Evolutionary conservation across 2,797 vertebrate genomes (phyloP), one percentile per base, ranked within the genome.

Genomic region (Podarcis lilfordi): DNA sequence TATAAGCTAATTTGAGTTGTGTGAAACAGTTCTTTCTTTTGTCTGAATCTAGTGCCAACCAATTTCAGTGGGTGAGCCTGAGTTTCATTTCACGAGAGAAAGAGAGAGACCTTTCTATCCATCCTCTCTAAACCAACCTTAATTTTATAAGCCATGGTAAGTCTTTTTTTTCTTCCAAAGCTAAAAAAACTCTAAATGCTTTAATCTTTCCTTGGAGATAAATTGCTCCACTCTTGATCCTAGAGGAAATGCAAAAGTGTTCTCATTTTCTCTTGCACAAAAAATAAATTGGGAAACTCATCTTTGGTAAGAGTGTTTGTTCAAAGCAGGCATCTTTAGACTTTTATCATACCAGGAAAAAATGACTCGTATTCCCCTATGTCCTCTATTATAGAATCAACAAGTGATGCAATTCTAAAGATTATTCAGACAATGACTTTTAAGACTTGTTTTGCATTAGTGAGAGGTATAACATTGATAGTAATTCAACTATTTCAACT

Each of bases 341-440:
- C 0, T 19, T 11, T n/a, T 80, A 85, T n/a, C 43, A 50, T 32
- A 66, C 17, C 66, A 74, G 81, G 85, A 45, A 87, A 90, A 86
- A 80, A 64, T 29, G 35, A 0, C 1, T 0, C 82, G 64, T 87
- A 92, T 25, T 76, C 8, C 25, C 43, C 75, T 79, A 79, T 69
- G 21, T 40, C 4, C 91, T 90, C 79, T 69, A 75, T 75, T 29
- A 85, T 9, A 80, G 75, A 91, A 80, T 13, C 32, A 80, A 7
- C 29, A 76, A 89, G 80, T 37, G 84, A 90, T 64, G 66, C 35
- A 87, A 77, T 37, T 86, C 72, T n/a, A 0, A 15, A 75, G 68
- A 92, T 91, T 8, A 71, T 2, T 80, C 15, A 94, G 19, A n/a
- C 37, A 45, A 0, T 0, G 35, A 72, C 71, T 40, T 87, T 29